Evolutionary conservation across 2,888 invertebrate genomes (phyloP).

Genomic region (Tetheella fluctuosa): DNA sequence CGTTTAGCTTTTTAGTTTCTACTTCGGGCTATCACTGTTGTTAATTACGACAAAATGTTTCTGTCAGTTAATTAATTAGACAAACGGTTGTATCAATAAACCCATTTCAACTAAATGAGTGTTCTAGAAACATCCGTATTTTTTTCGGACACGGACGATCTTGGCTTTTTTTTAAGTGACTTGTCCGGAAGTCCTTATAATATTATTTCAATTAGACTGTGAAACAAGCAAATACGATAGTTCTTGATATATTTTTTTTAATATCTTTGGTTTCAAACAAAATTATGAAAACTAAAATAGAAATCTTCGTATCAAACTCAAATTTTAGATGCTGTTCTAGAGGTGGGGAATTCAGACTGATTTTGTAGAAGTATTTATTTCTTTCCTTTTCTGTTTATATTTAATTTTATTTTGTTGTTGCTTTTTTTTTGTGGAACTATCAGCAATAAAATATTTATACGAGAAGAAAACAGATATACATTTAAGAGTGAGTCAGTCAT

Average conservation of each 20-base stretch:
- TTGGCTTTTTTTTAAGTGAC: too few species aligned
- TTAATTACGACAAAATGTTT: too few species aligned
- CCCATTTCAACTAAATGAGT: too few species aligned
- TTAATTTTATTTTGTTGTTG: conserved; percentile 18
- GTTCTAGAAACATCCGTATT: too few species aligned
- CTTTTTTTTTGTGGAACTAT: background rate
- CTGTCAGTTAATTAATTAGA: too few species aligned
- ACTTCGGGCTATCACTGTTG: too few species aligned
- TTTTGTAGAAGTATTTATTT: conserved; percentile 20
- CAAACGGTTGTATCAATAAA: too few species aligned
- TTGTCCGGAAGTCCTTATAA: too few species aligned
- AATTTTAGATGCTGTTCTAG: conserved; percentile 27
- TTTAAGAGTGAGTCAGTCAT: background rate
- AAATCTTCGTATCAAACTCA: background rate
- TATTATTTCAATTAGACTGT: too few species aligned
- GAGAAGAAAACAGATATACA: background rate
- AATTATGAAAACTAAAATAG: background rate
- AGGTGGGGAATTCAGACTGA: conserved; percentile 13
- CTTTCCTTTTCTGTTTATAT: conserved; percentile 25
- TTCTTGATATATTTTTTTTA: background rate
- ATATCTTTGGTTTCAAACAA: background rate
- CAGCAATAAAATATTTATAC: background rate
- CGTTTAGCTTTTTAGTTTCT: too few species aligned
- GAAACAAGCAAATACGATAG: too few species aligned
- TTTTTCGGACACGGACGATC: too few species aligned